Percentiles rank a stretch among this genome's conserved stretches.
These are phyloP conservation scores for Mustelus asterias DNA, from an alignment of 2,113 vertebrate genomes.

Conservation along the genomic window DNA sequence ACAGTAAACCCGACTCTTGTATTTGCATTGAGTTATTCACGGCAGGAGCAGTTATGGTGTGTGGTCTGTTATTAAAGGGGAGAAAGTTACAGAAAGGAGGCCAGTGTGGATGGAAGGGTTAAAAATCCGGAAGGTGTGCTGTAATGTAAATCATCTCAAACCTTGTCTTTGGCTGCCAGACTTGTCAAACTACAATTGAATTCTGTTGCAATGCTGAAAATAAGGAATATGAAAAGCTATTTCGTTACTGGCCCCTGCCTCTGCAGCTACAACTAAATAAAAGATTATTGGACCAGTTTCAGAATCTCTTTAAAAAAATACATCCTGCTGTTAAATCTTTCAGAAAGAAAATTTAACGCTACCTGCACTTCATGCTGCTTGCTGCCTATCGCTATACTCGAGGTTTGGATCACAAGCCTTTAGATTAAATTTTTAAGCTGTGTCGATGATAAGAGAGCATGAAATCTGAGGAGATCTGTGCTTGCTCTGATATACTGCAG, in stretches of 20 bases:
- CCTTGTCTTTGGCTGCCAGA: neutral
- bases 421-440: constrained; percentile 71
- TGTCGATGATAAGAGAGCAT: constrained; percentile 63
- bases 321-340: constrained; percentile 36
- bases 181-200: neutral
- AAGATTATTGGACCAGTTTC: constrained; percentile 29
- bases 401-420: constrained; percentile 74
- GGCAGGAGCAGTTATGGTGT: neutral
- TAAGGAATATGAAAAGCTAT: constrained; percentile 4
- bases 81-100: neutral
- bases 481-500: constrained; percentile 58
- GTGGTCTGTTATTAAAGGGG: neutral
- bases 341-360: constrained; percentile 33
- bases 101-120: neutral
- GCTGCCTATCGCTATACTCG: constrained; percentile 1
- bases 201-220: constrained; percentile 1
- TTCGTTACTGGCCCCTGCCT: neutral
- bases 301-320: constrained; percentile 24
- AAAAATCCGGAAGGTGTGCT: neutral
- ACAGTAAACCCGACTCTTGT: neutral
- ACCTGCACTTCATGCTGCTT: constrained; percentile 13
- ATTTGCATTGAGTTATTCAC: neutral
- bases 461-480: constrained; percentile 59
- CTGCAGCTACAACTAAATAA: constrained; percentile 18
- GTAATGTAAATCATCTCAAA: constrained; percentile 9